These are phyloP conservation scores for Neostethus bicornis DNA, from an alignment of 2,797 vertebrate genomes.

Conservation along the genomic window DNA sequence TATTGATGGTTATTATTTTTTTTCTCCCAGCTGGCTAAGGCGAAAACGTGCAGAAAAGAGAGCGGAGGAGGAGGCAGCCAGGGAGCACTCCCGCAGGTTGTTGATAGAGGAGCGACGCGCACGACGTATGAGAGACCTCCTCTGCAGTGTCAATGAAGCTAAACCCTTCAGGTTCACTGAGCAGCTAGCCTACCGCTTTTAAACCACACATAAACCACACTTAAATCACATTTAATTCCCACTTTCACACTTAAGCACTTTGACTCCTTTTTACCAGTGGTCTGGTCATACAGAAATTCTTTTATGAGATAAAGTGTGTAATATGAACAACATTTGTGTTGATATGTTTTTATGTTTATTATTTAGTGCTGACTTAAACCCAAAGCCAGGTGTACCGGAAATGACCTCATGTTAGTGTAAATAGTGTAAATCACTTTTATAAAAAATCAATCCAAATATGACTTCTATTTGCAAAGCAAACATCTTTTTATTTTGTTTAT, in stretches of 20 bases:
- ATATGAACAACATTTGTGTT: background rate
- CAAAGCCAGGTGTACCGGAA: constrained; percentile 20
- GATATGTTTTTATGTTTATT: background rate
- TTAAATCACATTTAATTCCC: background rate
- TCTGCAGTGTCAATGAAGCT: constrained; percentile 78
- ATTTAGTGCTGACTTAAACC: constrained; percentile 8
- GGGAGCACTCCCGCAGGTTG: constrained; percentile 86
- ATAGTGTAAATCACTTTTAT: background rate
- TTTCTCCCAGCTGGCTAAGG: constrained; percentile 86
- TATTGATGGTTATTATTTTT: background rate
- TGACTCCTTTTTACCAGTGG: background rate
- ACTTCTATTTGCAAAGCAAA: background rate
- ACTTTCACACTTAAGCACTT: background rate
- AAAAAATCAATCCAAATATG: background rate
- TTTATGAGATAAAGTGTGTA: background rate
- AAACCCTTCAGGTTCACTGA: constrained; percentile 85
- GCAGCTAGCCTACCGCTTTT: constrained; percentile 79
- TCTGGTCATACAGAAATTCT: background rate
- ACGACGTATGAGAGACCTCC: constrained; percentile 83
- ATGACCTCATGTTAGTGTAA: constrained; percentile 43
- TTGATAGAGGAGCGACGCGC: constrained; percentile 86
- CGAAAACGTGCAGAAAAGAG: constrained; percentile 88
- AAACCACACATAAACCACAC: constrained; percentile 31
- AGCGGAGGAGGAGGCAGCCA: constrained; percentile 83
- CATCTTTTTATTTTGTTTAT: constrained; percentile 20